Conservation (phyloP, 1,140 invertebrate genomes). For the Ditylenchus dipsaci region DNA sequence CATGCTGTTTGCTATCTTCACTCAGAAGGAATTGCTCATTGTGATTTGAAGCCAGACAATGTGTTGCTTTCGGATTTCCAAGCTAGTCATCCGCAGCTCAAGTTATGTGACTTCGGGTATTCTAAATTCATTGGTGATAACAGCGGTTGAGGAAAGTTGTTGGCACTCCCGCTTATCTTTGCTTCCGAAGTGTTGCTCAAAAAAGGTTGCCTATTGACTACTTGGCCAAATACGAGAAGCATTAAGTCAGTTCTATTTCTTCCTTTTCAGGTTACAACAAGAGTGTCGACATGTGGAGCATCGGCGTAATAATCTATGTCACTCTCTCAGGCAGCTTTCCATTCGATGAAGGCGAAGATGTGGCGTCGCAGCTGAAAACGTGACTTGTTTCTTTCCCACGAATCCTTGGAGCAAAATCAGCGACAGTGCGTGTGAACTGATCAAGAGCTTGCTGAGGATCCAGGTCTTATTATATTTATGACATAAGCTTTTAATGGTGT, state of each 20-base stretch:
- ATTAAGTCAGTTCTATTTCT: too few relatives aligned
- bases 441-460: conserved; percentile 81
- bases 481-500: not conserved
- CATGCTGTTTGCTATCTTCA: conserved; percentile 92
- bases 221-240: not conserved
- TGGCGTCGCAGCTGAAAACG: conserved; percentile 96
- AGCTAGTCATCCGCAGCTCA: conserved; percentile 61
- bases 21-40: conserved; percentile 72
- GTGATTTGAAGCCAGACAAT: conserved; percentile 75
- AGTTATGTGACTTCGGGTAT: conserved; percentile 98
- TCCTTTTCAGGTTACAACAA: conserved; percentile 85
- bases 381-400: conserved; percentile 96
- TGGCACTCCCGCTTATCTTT: conserved; percentile 65
- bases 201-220: conserved; percentile 25
- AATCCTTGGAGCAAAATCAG: conserved; percentile 81
- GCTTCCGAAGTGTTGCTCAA: conserved; percentile 90
- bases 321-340: conserved; percentile 86
- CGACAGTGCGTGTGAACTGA: conserved; percentile 82
- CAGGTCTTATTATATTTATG: conserved; percentile 13
- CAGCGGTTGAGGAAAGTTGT: conserved; percentile 91
- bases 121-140: conserved; percentile 92
- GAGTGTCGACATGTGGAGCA: conserved; percentile 98
- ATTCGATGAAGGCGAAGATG: conserved; percentile 98
- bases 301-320: conserved; percentile 92
- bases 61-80: conserved; percentile 46